Percentiles rank a stretch among this genome's conserved stretches.
These are phyloP conservation scores for Oreotrochilus melanogaster DNA, from an alignment of 2,113 vertebrate species.

Conservation along the genomic window DNA sequence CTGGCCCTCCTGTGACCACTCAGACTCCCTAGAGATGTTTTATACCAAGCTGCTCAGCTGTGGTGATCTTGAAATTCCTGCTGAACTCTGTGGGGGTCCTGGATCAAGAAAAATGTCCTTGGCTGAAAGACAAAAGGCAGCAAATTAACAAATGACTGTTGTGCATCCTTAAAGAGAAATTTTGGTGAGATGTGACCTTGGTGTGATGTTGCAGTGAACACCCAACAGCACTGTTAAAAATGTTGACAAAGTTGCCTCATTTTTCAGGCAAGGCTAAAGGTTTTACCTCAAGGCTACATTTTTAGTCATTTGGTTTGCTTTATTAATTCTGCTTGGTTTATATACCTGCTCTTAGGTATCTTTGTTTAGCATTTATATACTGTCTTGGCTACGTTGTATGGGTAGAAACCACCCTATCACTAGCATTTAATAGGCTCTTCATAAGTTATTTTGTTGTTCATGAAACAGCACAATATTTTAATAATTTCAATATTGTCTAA, in stretches of 20 bases:
- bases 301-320: slow-evolving; percentile 21
- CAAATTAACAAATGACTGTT: slow-evolving; percentile 27
- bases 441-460: background rate
- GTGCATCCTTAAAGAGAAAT: slow-evolving; percentile 5
- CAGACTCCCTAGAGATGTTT: background rate
- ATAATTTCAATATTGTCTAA: background rate
- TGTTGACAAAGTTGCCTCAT: slow-evolving; percentile 23
- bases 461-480: background rate
- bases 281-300: slow-evolving; percentile 45
- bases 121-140: background rate
- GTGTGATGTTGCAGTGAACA: background rate
- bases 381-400: background rate
- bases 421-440: background rate
- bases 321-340: slow-evolving; percentile 57
- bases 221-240: slow-evolving; percentile 1
- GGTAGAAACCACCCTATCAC: background rate
- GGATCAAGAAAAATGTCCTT: background rate
- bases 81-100: background rate
- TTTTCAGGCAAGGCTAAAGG: slow-evolving; percentile 27
- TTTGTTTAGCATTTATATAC: background rate
- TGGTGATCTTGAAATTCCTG: background rate
- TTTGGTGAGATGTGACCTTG: slow-evolving; percentile 18
- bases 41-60: background rate
- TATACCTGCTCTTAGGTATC: background rate
- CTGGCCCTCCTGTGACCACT: fast-evolving